Conservation (phyloP, 1,140 invertebrate species). For the Leptinotarsa texana region DNA sequence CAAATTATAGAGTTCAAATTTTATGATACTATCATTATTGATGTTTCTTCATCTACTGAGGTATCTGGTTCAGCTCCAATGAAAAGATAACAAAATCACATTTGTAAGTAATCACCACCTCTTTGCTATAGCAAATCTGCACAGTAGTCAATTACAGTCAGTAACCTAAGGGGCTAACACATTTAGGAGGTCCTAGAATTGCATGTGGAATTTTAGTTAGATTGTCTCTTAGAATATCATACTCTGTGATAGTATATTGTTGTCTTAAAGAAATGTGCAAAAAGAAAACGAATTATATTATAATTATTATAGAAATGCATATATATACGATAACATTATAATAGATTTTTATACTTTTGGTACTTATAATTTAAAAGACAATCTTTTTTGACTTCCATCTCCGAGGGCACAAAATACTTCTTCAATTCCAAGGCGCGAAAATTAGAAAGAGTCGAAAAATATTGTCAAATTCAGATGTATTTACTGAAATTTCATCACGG, state of each 20-base stretch:
- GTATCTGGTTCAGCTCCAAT: no score
- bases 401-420: slow-evolving; percentile 8
- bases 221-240: slow-evolving; percentile 29
- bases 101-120: neutral
- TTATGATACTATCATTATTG: no score
- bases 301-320: slow-evolving; percentile 24
- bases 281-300: slow-evolving; percentile 28
- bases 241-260: slow-evolving; percentile 31
- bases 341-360: slow-evolving; percentile 18
- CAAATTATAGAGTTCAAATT: no score
- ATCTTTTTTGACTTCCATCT: slow-evolving; percentile 17
- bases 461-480: slow-evolving; percentile 9
- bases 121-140: slow-evolving; percentile 4
- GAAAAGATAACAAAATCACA: no score
- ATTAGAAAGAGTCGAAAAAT: slow-evolving; percentile 1
- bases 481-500: neutral
- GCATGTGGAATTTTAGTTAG: slow-evolving; percentile 24
- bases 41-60: no score
- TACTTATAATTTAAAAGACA: slow-evolving; percentile 16
- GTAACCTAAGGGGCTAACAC: slow-evolving; percentile 29
- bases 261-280: slow-evolving; percentile 29
- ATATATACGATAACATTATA: slow-evolving; percentile 28
- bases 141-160: slow-evolving; percentile 30
- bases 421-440: neutral
- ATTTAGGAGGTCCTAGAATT: slow-evolving; percentile 17